Conservation (phyloP, 2,888 invertebrate species). For the Pseudeuparius sepicola region DNA sequence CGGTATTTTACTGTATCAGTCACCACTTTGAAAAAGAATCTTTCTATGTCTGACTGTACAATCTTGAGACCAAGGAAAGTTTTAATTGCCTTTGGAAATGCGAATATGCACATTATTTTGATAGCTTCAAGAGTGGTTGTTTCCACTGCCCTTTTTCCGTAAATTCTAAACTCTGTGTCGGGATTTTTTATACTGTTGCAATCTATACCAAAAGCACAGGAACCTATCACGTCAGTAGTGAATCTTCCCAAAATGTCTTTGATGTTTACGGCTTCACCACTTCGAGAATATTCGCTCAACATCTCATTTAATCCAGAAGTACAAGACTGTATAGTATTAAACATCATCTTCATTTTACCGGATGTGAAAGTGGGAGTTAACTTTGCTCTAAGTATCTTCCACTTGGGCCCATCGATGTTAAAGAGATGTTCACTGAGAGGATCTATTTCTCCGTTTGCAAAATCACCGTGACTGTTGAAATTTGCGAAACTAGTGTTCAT, state of each 20-base stretch:
- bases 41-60: neutral
- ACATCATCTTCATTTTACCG: slow-evolving; percentile 57
- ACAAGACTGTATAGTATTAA: slow-evolving; percentile 46
- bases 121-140: neutral
- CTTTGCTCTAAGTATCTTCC: slow-evolving; percentile 17
- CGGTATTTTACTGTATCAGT: slow-evolving; percentile 3
- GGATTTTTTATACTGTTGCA: slow-evolving; percentile 44
- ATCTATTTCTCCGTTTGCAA: slow-evolving; percentile 14
- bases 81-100: neutral
- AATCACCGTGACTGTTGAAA: slow-evolving; percentile 14
- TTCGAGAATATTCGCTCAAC: slow-evolving; percentile 31
- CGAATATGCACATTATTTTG: neutral
- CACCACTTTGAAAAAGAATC: slow-evolving; percentile 4
- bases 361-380: slow-evolving; percentile 52
- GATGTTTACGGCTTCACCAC: slow-evolving; percentile 21
- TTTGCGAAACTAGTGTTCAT: slow-evolving; percentile 14
- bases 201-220: slow-evolving; percentile 48
- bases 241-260: slow-evolving; percentile 44
- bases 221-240: slow-evolving; percentile 48
- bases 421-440: slow-evolving; percentile 19
- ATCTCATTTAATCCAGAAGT: slow-evolving; percentile 42
- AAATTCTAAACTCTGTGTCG: slow-evolving; percentile 39
- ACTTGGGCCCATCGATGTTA: slow-evolving; percentile 11
- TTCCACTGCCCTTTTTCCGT: slow-evolving; percentile 23
- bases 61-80: slow-evolving; percentile 2